Evolutionary conservation across 1,140 invertebrate genomes (phyloP), one percentile per base, ranked within the genome.

Genomic region (Saccostrea glomerata): DNA sequence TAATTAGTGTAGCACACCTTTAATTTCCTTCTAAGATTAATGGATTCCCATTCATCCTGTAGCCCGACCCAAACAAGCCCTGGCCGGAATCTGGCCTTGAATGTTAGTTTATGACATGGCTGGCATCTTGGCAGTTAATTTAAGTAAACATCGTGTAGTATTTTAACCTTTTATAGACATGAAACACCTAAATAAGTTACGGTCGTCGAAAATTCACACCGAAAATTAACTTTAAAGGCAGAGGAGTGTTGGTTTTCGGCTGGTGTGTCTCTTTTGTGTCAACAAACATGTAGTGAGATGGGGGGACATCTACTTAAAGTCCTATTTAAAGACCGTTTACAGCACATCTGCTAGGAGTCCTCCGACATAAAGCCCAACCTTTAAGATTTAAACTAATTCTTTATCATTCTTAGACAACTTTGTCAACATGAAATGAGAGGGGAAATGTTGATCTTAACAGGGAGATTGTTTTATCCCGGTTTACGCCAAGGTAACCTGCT

Each of bases 101-200:
- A 77, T 77, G 23, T 30, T 25, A 77, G 13, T 77, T 77, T 77
- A 30, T 36, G 70, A 77, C 70, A 77, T 77, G 25, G 11, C 23
- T 77, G 70, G 70, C 70, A 77, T 77, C 70, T 77, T 77, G 70
- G 30, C 70, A 77, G 70, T 25, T 77, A 77, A 77, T 77, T 77
- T 77, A 77, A 77, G 25, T 77, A 77, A 77, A 77, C 70, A 77
- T 25, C 70, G 11, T 77, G 36, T 77, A 77, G 70, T 77, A 77
- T 77, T 36, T 77, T 77, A 77, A 77, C 70, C 70, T 77, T 77
- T 77, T 77, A 77, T 77, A 36, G 30, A 77, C 70, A 77, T 36
- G 70, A 77, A 77, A 77, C 15, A 25, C 25, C 70, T 9, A 77
- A 77, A 77, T 77, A 77, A 77, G 70, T 77, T 30, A 77, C 25